Conservation (phyloP, 1,140 invertebrate species). For the Mizuhopecten yessoensis region DNA sequence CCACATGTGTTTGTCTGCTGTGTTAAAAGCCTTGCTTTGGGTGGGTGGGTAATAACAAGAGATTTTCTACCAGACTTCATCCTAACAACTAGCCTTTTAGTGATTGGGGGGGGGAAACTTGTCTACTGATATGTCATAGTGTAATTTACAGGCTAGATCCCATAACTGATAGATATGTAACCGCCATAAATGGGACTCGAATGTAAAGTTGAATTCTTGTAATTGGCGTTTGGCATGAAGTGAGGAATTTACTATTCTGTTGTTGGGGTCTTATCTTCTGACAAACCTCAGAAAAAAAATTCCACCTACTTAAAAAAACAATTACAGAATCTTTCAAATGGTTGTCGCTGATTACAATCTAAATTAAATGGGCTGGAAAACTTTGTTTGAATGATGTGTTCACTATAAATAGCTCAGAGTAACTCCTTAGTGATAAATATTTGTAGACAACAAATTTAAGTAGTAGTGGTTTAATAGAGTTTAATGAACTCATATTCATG, state of each 20-base stretch:
- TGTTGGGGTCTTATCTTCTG: not conserved
- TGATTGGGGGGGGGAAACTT: not conserved
- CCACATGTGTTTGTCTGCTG: not conserved
- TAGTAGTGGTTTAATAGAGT: not conserved
- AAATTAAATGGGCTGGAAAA: not conserved
- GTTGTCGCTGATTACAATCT: not conserved
- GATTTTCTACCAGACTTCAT: not conserved
- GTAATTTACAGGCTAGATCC: not conserved
- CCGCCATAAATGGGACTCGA: not conserved
- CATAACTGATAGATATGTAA: constrained; percentile 1
- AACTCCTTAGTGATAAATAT: too few relatives aligned
- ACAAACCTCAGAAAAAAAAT: not conserved
- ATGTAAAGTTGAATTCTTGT: not conserved
- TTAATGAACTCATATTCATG: not conserved
- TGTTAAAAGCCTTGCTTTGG: not conserved
- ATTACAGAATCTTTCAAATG: not conserved
- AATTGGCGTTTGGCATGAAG: not conserved
- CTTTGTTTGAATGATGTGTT: too few relatives aligned
- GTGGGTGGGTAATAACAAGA: not conserved
- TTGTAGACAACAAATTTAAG: too few relatives aligned
- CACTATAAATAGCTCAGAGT: too few relatives aligned
- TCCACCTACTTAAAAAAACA: not conserved
- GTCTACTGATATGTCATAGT: not conserved
- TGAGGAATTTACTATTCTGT: not conserved
- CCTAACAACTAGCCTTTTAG: constrained; percentile 13